Percentiles rank a stretch among this genome's conserved stretches.
These are phyloP conservation scores for Dynastes tityus DNA, from an alignment of 2,888 invertebrate genomes.

Conservation along the genomic window DNA sequence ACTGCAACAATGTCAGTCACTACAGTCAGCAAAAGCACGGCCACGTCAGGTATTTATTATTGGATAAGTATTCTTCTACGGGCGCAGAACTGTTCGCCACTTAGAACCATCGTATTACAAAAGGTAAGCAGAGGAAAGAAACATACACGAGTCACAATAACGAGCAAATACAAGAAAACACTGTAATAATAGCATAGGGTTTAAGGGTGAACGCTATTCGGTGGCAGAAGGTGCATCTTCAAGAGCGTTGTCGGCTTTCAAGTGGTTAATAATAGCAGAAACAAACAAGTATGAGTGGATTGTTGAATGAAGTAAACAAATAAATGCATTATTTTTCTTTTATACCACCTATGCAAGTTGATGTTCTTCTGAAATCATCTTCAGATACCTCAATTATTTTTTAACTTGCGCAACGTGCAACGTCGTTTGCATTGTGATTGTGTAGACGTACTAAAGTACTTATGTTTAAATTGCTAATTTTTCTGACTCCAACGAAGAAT, in stretches of 20 bases:
- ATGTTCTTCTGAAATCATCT: not conserved
- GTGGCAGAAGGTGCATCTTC: not conserved
- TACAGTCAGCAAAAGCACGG: conserved; percentile 48
- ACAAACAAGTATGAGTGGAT: conserved; percentile 11
- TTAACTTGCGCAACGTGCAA: not conserved
- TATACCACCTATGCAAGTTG: not conserved
- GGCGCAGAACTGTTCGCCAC: conserved; percentile 64
- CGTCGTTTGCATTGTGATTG: too few species aligned
- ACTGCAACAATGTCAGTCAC: not conserved
- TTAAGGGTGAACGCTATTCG: not conserved
- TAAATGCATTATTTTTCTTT: not conserved
- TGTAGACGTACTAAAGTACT: too few species aligned
- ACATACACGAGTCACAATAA: not conserved
- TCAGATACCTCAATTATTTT: not conserved
- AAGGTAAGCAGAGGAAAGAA: conserved; percentile 60
- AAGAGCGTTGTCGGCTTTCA: conserved; percentile 9
- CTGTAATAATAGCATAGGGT: not conserved
- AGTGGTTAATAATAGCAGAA: conserved; percentile 15
- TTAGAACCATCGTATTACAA: conserved; percentile 62
- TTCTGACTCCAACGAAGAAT: too few species aligned
- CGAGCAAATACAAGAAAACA: too few species aligned
- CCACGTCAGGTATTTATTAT: conserved; percentile 64
- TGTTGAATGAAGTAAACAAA: not conserved
- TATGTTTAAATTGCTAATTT: too few species aligned
- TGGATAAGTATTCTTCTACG: conserved; percentile 60